Evolutionary conservation across 2,797 vertebrate species (phyloP).

Genomic region (Astyanax mexicanus): DNA sequence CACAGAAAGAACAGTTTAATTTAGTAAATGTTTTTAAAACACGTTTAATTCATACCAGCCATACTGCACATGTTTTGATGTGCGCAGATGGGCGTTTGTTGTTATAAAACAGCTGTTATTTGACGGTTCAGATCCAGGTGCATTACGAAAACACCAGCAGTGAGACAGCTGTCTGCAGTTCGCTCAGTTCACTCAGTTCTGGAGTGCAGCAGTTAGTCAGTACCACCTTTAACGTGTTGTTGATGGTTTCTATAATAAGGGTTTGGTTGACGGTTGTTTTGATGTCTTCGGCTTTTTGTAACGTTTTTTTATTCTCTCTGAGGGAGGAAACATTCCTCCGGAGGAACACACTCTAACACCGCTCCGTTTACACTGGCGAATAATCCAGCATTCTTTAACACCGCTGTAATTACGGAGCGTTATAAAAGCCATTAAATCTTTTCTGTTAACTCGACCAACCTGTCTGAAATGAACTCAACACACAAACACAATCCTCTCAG

Average conservation of each 20-base stretch:
- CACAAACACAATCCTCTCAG: constrained; percentile 5
- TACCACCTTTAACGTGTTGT: too few species aligned
- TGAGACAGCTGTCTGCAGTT: not conserved
- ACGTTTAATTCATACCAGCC: too few species aligned
- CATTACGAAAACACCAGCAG: not conserved
- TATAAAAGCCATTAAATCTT: not conserved
- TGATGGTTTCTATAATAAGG: not conserved
- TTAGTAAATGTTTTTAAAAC: too few species aligned
- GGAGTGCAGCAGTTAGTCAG: too few species aligned
- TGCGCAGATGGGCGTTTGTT: too few species aligned
- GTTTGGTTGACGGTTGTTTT: too few species aligned
- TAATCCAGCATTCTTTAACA: not conserved
- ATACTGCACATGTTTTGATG: too few species aligned
- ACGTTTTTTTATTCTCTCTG: not conserved
- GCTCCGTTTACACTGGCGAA: not conserved
- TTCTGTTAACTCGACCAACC: constrained; percentile 3
- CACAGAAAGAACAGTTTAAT: too few species aligned
- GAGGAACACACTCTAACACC: not conserved
- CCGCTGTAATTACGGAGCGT: not conserved
- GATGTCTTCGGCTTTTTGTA: not conserved
- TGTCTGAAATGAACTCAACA: constrained; percentile 26
- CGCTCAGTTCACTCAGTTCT: not conserved
- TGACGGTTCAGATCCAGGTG: not conserved
- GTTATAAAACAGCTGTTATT: not conserved
- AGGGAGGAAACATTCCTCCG: not conserved